Evolutionary conservation across 1,140 invertebrate species (phyloP).

Genomic region (Maconellicoccus hirsutus): DNA sequence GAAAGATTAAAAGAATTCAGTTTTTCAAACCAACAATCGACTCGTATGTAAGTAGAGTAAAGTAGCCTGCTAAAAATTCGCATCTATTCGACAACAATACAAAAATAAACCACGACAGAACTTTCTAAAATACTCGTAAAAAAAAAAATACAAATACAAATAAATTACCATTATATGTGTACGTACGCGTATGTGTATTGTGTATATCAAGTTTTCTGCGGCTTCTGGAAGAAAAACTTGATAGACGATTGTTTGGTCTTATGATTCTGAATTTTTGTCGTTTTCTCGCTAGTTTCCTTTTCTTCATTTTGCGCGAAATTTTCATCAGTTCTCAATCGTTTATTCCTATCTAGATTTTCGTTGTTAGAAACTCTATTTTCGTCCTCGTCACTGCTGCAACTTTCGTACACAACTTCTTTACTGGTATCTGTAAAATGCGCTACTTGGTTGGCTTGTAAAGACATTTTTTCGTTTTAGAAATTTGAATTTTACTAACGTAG

Average conservation of each 20-base stretch:
- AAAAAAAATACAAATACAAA: too few relatives aligned
- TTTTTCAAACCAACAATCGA: too few relatives aligned
- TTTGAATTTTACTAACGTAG: not conserved
- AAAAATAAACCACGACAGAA: too few relatives aligned
- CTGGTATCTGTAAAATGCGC: not conserved
- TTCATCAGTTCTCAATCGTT: slow-evolving; percentile 2
- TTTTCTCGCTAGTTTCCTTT: not conserved
- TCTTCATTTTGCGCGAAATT: not conserved
- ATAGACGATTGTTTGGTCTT: slow-evolving; percentile 8
- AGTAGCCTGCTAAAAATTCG: too few relatives aligned
- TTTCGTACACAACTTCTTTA: slow-evolving; percentile 15
- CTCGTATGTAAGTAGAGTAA: too few relatives aligned
- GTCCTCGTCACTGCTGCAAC: not conserved
- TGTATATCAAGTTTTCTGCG: not conserved
- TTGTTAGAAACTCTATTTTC: not conserved
- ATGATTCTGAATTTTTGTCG: not conserved
- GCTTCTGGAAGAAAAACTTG: not conserved
- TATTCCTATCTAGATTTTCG: not conserved
- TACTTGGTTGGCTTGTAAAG: not conserved
- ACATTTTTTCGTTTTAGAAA: not conserved
- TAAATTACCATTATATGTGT: too few relatives aligned
- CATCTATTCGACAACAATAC: too few relatives aligned
- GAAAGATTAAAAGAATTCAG: too few relatives aligned
- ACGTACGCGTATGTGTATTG: too few relatives aligned
- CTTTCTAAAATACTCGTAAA: too few relatives aligned